A percentile compares a stretch with the other conserved stretches of the same genome.
phyloP scores from a whole-genome alignment of 2,797 vertebrate genomes.

The Lateolabrax maculatus region DNA sequence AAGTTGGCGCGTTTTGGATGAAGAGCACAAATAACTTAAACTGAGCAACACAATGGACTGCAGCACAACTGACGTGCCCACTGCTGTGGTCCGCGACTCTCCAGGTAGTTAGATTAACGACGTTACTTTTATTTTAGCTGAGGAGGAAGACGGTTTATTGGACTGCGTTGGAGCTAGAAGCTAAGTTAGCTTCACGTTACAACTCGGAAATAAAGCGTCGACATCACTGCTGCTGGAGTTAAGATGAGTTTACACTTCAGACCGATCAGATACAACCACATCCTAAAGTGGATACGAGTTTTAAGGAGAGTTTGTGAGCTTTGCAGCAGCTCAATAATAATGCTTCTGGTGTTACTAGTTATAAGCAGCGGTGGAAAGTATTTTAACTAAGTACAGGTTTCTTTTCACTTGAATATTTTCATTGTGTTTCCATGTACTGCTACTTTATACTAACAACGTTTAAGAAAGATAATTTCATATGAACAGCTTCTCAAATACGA shows the following conservation, averaged over 20 bases:
- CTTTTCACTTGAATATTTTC: background rate
- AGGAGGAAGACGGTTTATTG: background rate
- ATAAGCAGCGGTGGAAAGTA: background rate
- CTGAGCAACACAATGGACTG: conserved; percentile 53
- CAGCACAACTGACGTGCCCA: conserved; percentile 15
- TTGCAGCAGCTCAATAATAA: too few species aligned
- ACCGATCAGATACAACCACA: fast-evolving
- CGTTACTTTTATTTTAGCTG: background rate
- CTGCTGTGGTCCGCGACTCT: background rate
- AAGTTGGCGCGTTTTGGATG: conserved; percentile 28
- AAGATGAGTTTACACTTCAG: background rate
- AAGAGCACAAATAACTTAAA: background rate
- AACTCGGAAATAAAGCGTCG: conserved; percentile 8
- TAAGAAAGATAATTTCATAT: background rate
- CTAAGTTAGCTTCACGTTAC: conserved; percentile 26
- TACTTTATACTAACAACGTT: background rate
- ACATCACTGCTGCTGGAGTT: background rate
- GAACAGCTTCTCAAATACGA: background rate
- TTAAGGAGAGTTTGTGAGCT: background rate
- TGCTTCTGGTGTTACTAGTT: background rate
- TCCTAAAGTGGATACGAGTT: background rate
- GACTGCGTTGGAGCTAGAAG: conserved; percentile 6
- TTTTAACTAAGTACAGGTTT: background rate
- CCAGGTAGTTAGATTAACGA: conserved; percentile 43
- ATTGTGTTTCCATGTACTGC: too few species aligned